Evolutionary conservation across 2,797 vertebrate genomes (phyloP).

Genomic region (Halcyon smyrnensis): DNA sequence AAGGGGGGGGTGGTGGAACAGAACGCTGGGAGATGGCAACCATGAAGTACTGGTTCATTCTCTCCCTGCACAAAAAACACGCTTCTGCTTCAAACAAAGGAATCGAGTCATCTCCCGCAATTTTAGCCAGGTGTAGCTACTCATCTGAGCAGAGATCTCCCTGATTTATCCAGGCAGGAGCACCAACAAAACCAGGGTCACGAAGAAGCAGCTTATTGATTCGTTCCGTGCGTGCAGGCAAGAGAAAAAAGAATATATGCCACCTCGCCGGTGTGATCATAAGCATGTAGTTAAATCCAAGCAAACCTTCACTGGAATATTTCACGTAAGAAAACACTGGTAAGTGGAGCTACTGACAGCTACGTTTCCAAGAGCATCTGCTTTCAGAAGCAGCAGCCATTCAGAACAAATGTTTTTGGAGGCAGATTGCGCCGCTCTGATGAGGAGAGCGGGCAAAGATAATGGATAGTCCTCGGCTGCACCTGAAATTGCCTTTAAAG

Average conservation of each 20-base stretch:
- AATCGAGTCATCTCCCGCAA: background rate
- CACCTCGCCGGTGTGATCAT: constrained; percentile 22
- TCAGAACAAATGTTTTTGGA: constrained; percentile 53
- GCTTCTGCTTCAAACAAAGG: constrained; percentile 57
- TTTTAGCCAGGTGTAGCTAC: constrained; percentile 37
- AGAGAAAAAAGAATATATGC: constrained; percentile 12
- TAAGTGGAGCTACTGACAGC: constrained; percentile 36
- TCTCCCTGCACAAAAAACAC: background rate
- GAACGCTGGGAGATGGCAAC: constrained; percentile 11
- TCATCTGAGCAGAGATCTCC: constrained; percentile 7
- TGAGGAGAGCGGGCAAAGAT: constrained; percentile 9
- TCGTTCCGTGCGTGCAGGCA: background rate
- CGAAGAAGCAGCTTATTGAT: constrained; percentile 47
- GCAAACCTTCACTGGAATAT: constrained; percentile 55
- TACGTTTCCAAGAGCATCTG: constrained; percentile 51
- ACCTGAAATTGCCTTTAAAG: constrained; percentile 48
- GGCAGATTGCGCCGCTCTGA: background rate
- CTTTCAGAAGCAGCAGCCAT: constrained; percentile 53
- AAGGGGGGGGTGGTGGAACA: background rate
- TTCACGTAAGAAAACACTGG: constrained; percentile 53
- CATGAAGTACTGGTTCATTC: constrained; percentile 34
- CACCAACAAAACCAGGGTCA: constrained; percentile 24
- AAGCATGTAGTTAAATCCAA: constrained; percentile 30
- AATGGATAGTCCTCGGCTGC: background rate
- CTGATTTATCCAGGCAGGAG: constrained; percentile 27